These are phyloP conservation scores for Mycetomoellerius zeteki DNA, from an alignment of 1,140 invertebrate genomes.

Conservation along the genomic window DNA sequence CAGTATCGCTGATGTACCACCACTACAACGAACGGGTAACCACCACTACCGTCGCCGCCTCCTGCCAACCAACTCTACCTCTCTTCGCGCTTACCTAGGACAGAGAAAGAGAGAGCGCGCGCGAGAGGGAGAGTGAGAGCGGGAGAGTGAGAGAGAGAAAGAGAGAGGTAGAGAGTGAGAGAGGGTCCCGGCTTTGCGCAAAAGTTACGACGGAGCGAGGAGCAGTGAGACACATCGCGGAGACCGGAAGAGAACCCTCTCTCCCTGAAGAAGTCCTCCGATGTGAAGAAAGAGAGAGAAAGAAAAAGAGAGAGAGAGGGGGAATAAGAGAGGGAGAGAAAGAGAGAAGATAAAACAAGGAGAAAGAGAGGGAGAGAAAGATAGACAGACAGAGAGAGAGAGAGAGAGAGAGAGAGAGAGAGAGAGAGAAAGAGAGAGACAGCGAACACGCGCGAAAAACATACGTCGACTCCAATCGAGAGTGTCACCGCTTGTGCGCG, in stretches of 20 bases:
- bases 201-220: conserved; percentile 81
- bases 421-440: conserved; percentile 39
- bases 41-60: conserved; percentile 68
- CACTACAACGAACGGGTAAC: conserved; percentile 57
- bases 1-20: conserved; percentile 56
- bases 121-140: conserved; percentile 68
- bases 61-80: conserved; percentile 68
- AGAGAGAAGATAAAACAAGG: conserved; percentile 68
- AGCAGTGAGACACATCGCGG: conserved; percentile 82
- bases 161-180: conserved; percentile 72
- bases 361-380: conserved; percentile 61
- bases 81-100: conserved; percentile 79
- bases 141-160: conserved; percentile 64
- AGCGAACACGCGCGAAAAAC: conserved; percentile 70
- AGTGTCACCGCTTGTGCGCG: conserved; percentile 39
- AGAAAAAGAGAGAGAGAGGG: conserved; percentile 67
- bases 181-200: conserved; percentile 82
- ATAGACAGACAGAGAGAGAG: conserved; percentile 47
- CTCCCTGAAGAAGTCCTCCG: conserved; percentile 74
- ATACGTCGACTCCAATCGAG: conserved; percentile 62
- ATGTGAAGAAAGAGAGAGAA: conserved; percentile 61
- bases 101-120: conserved; percentile 72
- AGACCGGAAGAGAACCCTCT: conserved; percentile 84
- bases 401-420: conserved; percentile 39
- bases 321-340: conserved; percentile 59